A percentile compares a stretch with the other conserved stretches of the same genome.
These are phyloP conservation scores for Irena cyanogastra DNA, from an alignment of 2,113 vertebrate genomes.

Conservation along the genomic window DNA sequence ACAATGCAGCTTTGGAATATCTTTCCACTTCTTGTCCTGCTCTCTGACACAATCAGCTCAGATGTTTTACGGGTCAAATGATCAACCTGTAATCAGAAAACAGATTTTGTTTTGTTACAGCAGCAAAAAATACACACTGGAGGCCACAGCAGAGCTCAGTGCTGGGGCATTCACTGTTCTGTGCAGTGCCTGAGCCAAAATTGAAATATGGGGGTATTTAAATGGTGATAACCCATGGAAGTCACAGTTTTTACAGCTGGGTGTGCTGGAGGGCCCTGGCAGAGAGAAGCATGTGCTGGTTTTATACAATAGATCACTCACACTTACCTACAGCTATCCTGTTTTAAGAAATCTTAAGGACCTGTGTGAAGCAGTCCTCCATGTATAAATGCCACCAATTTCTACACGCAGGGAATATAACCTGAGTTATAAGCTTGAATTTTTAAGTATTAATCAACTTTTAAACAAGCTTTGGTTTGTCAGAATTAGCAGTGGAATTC, in stretches of 20 bases:
- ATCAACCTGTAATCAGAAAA: constrained; percentile 67
- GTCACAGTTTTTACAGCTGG: not conserved
- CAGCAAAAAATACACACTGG: not conserved
- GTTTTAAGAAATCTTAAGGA: not conserved
- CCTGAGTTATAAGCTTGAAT: not conserved
- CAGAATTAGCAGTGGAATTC: not conserved
- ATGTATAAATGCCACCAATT: not conserved
- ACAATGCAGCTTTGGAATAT: constrained; percentile 70
- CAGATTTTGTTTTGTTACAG: not conserved
- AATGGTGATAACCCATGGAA: not conserved
- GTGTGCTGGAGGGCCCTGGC: not conserved
- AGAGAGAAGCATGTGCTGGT: not conserved
- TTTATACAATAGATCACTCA: not conserved
- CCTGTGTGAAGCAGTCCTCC: not conserved
- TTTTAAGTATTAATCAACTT: not conserved
- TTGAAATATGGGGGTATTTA: not conserved
- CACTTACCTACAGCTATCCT: not conserved
- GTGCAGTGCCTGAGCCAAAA: not conserved
- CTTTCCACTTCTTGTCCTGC: constrained; percentile 84
- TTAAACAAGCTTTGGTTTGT: not conserved
- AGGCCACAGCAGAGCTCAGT: not conserved
- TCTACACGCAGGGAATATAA: not conserved
- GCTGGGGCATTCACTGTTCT: not conserved
- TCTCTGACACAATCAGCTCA: constrained; percentile 69
- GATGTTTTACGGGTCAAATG: constrained; percentile 73